Evolutionary conservation across 2,888 invertebrate species (phyloP), one percentile per base, ranked within the genome.

Genomic region (Lepidochitona cinerea): DNA sequence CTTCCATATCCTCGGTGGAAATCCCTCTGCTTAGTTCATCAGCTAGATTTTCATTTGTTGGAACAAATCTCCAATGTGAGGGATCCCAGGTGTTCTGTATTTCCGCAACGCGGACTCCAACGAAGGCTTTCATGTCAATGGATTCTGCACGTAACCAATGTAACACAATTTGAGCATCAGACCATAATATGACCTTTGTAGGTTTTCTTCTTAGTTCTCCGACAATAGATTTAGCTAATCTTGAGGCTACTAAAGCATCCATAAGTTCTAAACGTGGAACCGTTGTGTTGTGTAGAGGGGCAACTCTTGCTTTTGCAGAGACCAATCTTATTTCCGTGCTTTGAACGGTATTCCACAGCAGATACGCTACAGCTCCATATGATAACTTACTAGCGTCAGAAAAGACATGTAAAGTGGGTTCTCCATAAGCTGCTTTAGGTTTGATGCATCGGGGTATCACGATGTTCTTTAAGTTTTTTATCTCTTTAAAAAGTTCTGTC

Each of bases 181-280:
- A n/a, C n/a, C n/a, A n/a, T n/a, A n/a, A n/a, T n/a, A n/a, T n/a
- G n/a, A n/a, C n/a, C n/a, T n/a, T n/a, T n/a, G n/a, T n/a, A n/a
- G n/a, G n/a, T n/a, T n/a, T n/a, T n/a, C n/a, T n/a, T n/a, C n/a
- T n/a, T n/a, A n/a, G n/a, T n/a, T n/a, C n/a, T n/a, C n/a, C n/a
- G n/a, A n/a, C n/a, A n/a, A n/a, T n/a, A n/a, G n/a, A 59, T 65
- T 64, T 71, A 32, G 71, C 66, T 32, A 71, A 23, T 14, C 66
- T 64, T 9, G 64, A 37, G 29, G 64, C 65, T 3, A 71, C 32
- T n/a, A 66, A 65, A n/a, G 65, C 66, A 33, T n/a, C 71, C 71
- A 71, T 71, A 41, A 71, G 49, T 65, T 71, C 52, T 32, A 71
- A 36, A 12, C 71, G 71, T 23, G 49, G 49, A 33, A 71, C 37